A percentile compares a stretch with the other conserved stretches of the same genome.
Conservation (phyloP, 2,797 vertebrate genomes). For the Muraenolepis orangiensis region DNA sequence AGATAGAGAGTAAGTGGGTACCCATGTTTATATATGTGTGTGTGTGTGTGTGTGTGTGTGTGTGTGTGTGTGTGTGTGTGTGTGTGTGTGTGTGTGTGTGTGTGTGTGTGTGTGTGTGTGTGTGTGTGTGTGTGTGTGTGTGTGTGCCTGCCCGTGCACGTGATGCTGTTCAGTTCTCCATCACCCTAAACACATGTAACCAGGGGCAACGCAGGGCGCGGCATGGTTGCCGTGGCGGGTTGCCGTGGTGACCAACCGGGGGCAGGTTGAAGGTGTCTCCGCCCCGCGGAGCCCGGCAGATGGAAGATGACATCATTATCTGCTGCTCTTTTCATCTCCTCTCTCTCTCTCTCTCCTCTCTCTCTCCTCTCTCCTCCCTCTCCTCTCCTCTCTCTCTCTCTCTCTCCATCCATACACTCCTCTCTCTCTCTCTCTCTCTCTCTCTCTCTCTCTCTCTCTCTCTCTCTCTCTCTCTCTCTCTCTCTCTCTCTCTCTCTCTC, state of each 20-base stretch:
- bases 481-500: too few species aligned
- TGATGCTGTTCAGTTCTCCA: constrained; percentile 73
- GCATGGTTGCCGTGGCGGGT: constrained; percentile 56
- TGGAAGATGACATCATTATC: constrained; percentile 73
- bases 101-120: not conserved
- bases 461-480: too few species aligned
- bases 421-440: too few species aligned
- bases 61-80: too few species aligned
- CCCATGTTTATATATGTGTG: not conserved
- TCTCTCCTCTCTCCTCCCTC: too few species aligned
- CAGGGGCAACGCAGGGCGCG: constrained; percentile 62
- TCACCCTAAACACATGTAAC: constrained; percentile 79
- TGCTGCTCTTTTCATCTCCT: constrained; percentile 33
- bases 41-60: too few species aligned
- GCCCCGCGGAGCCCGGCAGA: constrained; percentile 67
- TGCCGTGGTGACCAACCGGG: constrained; percentile 63
- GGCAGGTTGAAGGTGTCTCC: constrained; percentile 73
- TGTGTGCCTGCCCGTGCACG: constrained; percentile 22
- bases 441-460: too few species aligned
- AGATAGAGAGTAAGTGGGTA: constrained; percentile 22
- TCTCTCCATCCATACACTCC: too few species aligned
- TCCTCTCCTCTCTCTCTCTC: too few species aligned
- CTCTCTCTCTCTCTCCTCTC: too few species aligned
- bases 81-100: too few species aligned
- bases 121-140: too few species aligned